These are phyloP conservation scores for Bellardia bayeri DNA, from an alignment of 2,888 invertebrate genomes.

Conservation along the genomic window DNA sequence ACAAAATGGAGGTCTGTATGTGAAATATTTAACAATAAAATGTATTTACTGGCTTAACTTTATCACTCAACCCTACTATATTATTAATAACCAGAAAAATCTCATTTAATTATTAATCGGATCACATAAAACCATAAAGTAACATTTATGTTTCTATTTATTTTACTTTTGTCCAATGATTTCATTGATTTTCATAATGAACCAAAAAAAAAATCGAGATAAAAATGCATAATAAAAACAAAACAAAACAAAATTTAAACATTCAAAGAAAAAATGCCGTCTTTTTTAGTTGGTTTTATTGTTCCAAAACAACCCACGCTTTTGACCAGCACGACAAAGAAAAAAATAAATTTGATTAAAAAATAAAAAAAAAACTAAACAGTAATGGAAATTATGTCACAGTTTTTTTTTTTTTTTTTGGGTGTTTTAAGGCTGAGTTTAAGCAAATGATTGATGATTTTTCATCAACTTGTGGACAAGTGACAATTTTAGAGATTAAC, in stretches of 20 bases:
- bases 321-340: constrained; percentile 1
- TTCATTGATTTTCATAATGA: constrained; percentile 32
- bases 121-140: constrained; percentile 25
- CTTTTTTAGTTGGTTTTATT: constrained; percentile 39
- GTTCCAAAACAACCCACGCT: constrained; percentile 42
- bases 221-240: constrained; percentile 38
- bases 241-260: constrained; percentile 26
- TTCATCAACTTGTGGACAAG: constrained; percentile 57
- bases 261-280: constrained; percentile 55
- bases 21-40: no score
- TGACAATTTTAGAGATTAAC: constrained; percentile 54
- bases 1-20: neutral
- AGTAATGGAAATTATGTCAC: constrained; percentile 27
- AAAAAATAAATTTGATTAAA: neutral
- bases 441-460: constrained; percentile 64
- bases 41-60: no score
- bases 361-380: neutral
- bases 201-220: constrained; percentile 34
- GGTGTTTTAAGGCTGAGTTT: constrained; percentile 9
- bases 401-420: neutral
- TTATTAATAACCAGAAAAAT: neutral
- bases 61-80: neutral
- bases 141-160: constrained; percentile 14
- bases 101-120: constrained; percentile 37
- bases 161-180: neutral